phyloP scores from a whole-genome alignment of 1,140 invertebrate species.

The Berghia stephanieae region DNA sequence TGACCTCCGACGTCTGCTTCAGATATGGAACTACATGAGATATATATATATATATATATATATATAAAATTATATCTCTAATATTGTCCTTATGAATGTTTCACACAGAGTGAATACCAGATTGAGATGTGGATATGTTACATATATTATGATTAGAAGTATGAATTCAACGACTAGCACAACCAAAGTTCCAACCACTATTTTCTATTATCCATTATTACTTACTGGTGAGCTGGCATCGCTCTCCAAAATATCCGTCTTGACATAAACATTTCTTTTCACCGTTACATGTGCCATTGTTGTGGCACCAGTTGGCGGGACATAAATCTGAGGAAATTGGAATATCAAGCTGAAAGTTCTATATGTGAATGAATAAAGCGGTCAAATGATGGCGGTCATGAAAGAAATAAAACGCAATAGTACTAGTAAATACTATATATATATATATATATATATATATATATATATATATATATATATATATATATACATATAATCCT shows the following conservation, averaged over 20 bases:
- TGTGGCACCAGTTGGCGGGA: conserved; percentile 31
- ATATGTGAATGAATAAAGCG: background rate
- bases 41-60: background rate
- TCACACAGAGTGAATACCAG: background rate
- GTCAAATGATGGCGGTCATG: background rate
- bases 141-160: background rate
- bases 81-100: background rate
- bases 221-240: conserved; percentile 15
- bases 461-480: background rate
- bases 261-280: conserved; percentile 31
- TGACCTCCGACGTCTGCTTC: no score
- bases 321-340: conserved; percentile 31
- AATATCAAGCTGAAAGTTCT: background rate
- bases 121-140: background rate
- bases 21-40: background rate
- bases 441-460: background rate
- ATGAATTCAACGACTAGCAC: background rate
- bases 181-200: background rate
- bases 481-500: background rate
- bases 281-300: conserved; percentile 37
- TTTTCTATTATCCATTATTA: background rate
- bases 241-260: conserved; percentile 8
- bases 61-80: background rate
- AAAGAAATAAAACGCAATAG: background rate
- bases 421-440: background rate